phyloP scores from a whole-genome alignment of 92 coral and sea anemone genomes.

The Virgularia gustaviana region DNA sequence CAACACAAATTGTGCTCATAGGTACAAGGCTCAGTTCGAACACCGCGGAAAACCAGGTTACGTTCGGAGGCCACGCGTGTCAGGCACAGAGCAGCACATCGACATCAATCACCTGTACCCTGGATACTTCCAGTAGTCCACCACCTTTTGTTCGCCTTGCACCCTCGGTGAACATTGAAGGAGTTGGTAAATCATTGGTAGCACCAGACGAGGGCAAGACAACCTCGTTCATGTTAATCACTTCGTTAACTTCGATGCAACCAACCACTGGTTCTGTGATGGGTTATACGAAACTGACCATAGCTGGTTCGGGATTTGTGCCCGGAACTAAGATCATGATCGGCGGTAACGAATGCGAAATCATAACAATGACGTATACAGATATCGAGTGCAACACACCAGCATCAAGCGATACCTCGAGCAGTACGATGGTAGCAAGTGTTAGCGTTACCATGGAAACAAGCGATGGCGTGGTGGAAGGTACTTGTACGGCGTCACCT shows the following conservation, averaged over 20 bases:
- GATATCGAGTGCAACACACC: conserved; percentile 56
- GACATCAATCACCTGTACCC: conserved; percentile 58
- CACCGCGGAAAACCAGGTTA: conserved; percentile 57
- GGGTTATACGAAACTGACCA: conserved; percentile 57
- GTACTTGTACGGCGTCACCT: conserved; percentile 40
- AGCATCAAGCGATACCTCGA: conserved; percentile 26
- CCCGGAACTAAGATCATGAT: conserved; percentile 32
- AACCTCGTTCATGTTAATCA: conserved; percentile 54
- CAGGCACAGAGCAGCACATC: conserved; percentile 42
- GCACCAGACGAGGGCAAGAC: conserved; percentile 34
- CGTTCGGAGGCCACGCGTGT: conserved; percentile 58
- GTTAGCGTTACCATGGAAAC: conserved; percentile 26
- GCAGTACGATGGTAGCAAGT: conserved; percentile 29
- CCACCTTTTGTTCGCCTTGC: conserved; percentile 14
- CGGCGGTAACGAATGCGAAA: conserved; percentile 45
- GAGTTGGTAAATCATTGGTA: conserved; percentile 63
- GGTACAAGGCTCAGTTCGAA: conserved; percentile 67
- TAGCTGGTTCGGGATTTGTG: conserved; percentile 66
- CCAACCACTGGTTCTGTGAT: conserved; percentile 64
- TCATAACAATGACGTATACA: conserved; percentile 34
- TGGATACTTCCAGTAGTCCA: conserved; percentile 25
- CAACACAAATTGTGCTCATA: conserved; percentile 56
- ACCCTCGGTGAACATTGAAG: conserved; percentile 46
- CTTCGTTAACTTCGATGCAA: conserved; percentile 50
- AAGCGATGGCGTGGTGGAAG: neutral